Conservation (phyloP, 2,113 vertebrate genomes). For the Corythoichthys haematopterus region DNA sequence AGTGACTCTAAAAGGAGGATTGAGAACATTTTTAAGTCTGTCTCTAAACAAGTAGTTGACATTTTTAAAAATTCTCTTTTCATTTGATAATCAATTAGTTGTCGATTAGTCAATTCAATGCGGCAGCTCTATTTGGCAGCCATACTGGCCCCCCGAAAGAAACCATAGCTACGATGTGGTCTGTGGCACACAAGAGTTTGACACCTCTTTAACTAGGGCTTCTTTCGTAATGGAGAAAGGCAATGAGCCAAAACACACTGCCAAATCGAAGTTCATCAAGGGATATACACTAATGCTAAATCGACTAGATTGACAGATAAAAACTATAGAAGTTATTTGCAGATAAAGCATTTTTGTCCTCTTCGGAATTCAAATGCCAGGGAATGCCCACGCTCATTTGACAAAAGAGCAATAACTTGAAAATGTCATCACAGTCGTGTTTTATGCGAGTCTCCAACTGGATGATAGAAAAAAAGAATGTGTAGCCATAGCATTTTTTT, state of each 20-base stretch:
- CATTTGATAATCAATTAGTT: too few species aligned
- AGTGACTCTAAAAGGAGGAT: too few species aligned
- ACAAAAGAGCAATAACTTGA: background rate
- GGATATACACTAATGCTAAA: background rate
- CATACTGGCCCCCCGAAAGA: too few species aligned
- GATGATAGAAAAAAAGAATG: background rate
- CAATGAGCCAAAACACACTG: background rate
- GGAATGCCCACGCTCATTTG: background rate
- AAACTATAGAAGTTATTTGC: background rate
- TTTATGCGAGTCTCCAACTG: conserved; percentile 14
- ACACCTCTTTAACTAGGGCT: background rate
- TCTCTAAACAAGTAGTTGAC: too few species aligned
- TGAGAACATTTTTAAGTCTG: too few species aligned
- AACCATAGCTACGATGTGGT: too few species aligned
- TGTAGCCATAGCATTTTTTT: conserved; percentile 5
- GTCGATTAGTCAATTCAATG: too few species aligned
- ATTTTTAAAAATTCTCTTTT: too few species aligned
- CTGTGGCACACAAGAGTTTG: too few species aligned
- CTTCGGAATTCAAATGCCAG: background rate
- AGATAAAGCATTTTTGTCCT: background rate
- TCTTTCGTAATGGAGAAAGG: background rate
- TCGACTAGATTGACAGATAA: background rate
- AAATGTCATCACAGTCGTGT: conserved; percentile 1
- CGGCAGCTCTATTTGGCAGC: too few species aligned
- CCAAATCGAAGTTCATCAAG: background rate